Evolutionary conservation across 2,797 vertebrate species (phyloP).

Genomic region (Apogon talboti): DNA sequence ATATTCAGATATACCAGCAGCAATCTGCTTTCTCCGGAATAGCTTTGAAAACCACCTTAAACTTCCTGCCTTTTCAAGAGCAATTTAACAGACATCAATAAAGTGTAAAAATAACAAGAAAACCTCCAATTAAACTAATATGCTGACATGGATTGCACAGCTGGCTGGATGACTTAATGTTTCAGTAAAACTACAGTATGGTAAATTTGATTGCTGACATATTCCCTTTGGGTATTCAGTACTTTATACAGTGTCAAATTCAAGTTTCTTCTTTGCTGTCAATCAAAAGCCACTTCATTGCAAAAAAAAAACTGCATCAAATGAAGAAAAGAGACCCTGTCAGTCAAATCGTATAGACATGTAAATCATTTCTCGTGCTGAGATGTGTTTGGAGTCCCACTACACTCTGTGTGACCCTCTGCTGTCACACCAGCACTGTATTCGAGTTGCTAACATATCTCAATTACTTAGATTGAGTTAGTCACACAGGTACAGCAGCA

Average conservation of each 20-base stretch:
- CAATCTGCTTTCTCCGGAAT: constrained; percentile 36
- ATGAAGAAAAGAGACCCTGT: constrained; percentile 48
- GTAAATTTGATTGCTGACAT: constrained; percentile 55
- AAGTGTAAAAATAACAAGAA: constrained; percentile 15
- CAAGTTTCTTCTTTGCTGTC: constrained; percentile 63
- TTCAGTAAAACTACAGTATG: constrained; percentile 42
- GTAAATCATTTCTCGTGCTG: constrained; percentile 58
- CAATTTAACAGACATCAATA: constrained; percentile 30
- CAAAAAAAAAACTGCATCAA: constrained; percentile 35
- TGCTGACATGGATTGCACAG: constrained; percentile 30
- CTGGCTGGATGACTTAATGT: constrained; percentile 49
- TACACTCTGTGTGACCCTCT: constrained; percentile 74
- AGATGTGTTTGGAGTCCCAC: constrained; percentile 70
- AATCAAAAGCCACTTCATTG: constrained; percentile 62
- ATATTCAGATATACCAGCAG: constrained; percentile 13
- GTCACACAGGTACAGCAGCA: constrained; percentile 77
- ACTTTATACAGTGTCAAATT: constrained; percentile 48
- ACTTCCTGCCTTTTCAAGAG: constrained; percentile 16
- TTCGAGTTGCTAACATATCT: constrained; percentile 72
- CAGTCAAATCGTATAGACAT: constrained; percentile 69
- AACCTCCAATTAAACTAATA: constrained; percentile 38
- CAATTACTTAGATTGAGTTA: constrained; percentile 82
- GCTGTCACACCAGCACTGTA: constrained; percentile 71
- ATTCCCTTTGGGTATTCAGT: constrained; percentile 31
- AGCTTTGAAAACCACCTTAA: constrained; percentile 34